Evolutionary conservation across 2,113 vertebrate species (phyloP).

Genomic region (Taurulus bubalis): DNA sequence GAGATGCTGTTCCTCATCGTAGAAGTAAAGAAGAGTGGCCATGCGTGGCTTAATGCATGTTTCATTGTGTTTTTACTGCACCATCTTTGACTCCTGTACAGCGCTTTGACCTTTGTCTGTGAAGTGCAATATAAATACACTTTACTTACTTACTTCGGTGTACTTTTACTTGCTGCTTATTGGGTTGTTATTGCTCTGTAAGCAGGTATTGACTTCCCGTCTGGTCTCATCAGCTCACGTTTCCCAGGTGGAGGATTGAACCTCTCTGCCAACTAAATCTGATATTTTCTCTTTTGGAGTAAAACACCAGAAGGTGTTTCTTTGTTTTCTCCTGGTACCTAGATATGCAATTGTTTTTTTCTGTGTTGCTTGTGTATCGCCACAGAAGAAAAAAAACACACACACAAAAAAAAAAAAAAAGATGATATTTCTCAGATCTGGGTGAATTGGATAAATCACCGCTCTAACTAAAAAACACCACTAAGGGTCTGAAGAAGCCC

Average conservation of each 20-base stretch:
- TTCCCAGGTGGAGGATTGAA: slow-evolving; percentile 40
- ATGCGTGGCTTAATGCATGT: slow-evolving; percentile 18
- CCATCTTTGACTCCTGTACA: too few relatives aligned
- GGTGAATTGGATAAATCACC: slow-evolving; percentile 70
- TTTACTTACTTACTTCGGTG: too few relatives aligned
- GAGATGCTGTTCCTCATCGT: background rate
- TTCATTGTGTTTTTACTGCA: too few relatives aligned
- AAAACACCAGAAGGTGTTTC: slow-evolving; percentile 40
- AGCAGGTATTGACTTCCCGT: slow-evolving; percentile 56
- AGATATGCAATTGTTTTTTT: too few relatives aligned
- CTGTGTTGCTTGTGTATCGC: slow-evolving; percentile 25
- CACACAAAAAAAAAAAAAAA: background rate
- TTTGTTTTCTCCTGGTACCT: slow-evolving; percentile 13
- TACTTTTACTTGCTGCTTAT: slow-evolving; percentile 20
- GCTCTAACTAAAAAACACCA: slow-evolving; percentile 41
- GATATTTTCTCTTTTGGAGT: slow-evolving; percentile 18
- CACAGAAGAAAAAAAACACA: slow-evolving; percentile 7
- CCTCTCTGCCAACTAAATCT: slow-evolving; percentile 46
- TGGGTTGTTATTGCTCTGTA: slow-evolving; percentile 38
- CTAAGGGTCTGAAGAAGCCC: slow-evolving; percentile 69
- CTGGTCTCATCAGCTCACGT: slow-evolving; percentile 28
- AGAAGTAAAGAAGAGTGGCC: background rate
- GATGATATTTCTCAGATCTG: slow-evolving; percentile 56
- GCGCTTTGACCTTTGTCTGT: too few relatives aligned
- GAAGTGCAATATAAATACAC: too few relatives aligned